Conservation (phyloP, 2,113 vertebrate species). For the Megalops atlanticus region DNA sequence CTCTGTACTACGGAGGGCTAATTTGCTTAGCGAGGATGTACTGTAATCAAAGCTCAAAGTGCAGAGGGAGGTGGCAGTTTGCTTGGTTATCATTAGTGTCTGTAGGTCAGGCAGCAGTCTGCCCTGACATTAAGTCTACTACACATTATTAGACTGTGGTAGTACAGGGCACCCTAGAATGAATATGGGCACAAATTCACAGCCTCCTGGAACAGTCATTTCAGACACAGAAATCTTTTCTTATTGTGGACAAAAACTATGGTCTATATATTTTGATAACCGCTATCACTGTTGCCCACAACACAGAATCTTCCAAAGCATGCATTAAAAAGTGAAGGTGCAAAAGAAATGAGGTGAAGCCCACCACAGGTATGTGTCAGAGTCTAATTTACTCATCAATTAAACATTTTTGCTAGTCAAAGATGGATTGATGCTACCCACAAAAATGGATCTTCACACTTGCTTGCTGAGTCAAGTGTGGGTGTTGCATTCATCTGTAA, state of each 20-base stretch:
- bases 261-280: background rate
- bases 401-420: too few species aligned
- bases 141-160: too few species aligned
- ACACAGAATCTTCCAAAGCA: background rate
- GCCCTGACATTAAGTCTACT: constrained; percentile 14
- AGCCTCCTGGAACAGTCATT: background rate
- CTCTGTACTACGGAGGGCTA: constrained; percentile 20
- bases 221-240: background rate
- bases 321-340: background rate
- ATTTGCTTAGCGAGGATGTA: constrained; percentile 44
- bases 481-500: background rate
- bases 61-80: constrained; percentile 23
- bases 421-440: too few species aligned
- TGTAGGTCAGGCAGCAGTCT: constrained; percentile 18
- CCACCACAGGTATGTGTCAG: too few species aligned
- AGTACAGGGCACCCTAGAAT: background rate
- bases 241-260: background rate
- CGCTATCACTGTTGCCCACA: background rate
- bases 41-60: constrained; percentile 45
- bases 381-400: too few species aligned
- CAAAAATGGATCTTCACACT: background rate
- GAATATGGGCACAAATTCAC: background rate
- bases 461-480: background rate
- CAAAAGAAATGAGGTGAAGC: background rate
- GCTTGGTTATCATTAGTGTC: constrained; percentile 34